A percentile compares a stretch with the other conserved stretches of the same genome.
phyloP scores from a whole-genome alignment of 2,797 vertebrate genomes.

The Syndactyla subalaris region DNA sequence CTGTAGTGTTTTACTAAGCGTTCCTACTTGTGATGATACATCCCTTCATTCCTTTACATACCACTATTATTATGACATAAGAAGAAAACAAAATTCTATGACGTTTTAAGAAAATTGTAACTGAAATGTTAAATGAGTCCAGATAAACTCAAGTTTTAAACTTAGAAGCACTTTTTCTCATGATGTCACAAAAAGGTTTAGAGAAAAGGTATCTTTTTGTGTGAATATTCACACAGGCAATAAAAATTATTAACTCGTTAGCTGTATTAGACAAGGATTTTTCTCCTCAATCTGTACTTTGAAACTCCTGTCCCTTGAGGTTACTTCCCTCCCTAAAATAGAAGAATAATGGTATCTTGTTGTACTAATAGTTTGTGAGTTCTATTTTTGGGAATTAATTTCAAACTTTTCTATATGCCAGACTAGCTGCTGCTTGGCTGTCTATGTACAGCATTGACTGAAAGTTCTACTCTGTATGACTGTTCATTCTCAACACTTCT shows the following conservation, averaged over 20 bases:
- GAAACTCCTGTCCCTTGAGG: neutral
- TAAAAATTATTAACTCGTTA: neutral
- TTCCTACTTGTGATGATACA: neutral
- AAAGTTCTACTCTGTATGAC: neutral
- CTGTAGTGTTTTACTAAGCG: neutral
- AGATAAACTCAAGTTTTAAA: neutral
- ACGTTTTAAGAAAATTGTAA: neutral
- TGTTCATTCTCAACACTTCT: neutral
- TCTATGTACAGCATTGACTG: too few relatives aligned
- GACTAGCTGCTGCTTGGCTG: neutral
- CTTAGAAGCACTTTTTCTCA: neutral
- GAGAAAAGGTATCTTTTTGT: neutral
- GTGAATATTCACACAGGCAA: neutral
- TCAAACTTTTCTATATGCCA: neutral
- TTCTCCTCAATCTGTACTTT: neutral
- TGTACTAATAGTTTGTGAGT: neutral
- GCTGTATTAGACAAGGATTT: neutral
- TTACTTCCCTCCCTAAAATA: neutral
- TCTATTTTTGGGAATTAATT: neutral
- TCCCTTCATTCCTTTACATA: neutral
- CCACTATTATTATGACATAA: neutral
- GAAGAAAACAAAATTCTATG: neutral
- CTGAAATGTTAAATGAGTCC: neutral
- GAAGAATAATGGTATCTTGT: neutral
- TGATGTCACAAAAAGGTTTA: neutral